Evolutionary conservation across 1,140 invertebrate genomes (phyloP).

Genomic region (Streblospio benedicti): DNA sequence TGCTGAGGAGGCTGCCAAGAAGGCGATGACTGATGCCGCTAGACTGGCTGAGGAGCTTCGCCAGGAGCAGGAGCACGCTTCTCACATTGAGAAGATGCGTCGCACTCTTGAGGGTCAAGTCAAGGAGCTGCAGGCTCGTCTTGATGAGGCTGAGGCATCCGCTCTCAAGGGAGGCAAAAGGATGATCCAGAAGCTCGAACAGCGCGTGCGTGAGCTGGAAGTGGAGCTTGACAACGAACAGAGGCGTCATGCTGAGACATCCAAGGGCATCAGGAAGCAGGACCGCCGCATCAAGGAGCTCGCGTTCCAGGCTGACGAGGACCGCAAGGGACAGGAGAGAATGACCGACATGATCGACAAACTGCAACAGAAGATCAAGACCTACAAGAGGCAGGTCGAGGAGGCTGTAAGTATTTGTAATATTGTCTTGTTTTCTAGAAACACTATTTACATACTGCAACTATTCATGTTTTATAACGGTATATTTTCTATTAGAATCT

Average conservation of each 20-base stretch:
- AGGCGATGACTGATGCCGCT: conserved; percentile 95
- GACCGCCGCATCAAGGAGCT: conserved; percentile 59
- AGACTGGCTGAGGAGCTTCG: conserved; percentile 93
- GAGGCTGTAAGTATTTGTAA: conserved; percentile 75
- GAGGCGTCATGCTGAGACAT: conserved; percentile 74
- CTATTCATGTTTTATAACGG: no score
- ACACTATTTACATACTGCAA: no score
- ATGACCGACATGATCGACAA: conserved; percentile 98
- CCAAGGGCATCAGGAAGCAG: conserved; percentile 64
- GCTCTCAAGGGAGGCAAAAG: conserved; percentile 96
- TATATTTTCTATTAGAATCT: no score
- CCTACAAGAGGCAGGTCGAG: conserved; percentile 98
- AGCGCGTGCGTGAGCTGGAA: conserved; percentile 66
- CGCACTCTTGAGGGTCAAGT: conserved; percentile 94
- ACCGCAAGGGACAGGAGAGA: conserved; percentile 94
- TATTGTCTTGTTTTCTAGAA: no score
- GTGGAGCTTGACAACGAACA: conserved; percentile 96
- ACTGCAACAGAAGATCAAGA: conserved; percentile 98
- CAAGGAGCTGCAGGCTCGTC: conserved; percentile 88
- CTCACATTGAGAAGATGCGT: conserved; percentile 94
- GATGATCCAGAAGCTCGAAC: conserved; percentile 54
- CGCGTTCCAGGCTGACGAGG: conserved; percentile 82
- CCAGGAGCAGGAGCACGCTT: conserved; percentile 96
- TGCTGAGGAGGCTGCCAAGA: conserved; percentile 49
- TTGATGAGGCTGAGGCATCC: conserved; percentile 92